These are phyloP conservation scores for Heterochromis multidens DNA, from an alignment of 2,113 vertebrate genomes.

Conservation along the genomic window DNA sequence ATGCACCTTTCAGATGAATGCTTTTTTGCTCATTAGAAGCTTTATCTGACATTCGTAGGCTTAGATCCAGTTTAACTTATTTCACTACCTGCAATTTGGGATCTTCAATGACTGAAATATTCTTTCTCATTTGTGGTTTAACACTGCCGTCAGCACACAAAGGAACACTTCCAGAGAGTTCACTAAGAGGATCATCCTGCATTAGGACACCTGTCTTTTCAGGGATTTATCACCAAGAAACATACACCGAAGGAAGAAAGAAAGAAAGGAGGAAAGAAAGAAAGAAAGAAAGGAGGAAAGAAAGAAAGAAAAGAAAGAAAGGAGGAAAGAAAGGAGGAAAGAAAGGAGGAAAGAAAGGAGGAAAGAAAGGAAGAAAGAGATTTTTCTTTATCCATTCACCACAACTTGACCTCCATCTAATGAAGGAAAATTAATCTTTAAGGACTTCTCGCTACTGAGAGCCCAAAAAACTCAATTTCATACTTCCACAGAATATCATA, in stretches of 20 bases:
- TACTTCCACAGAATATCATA: constrained; percentile 20
- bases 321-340: neutral
- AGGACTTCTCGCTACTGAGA: constrained; percentile 9
- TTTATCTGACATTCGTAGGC: constrained; percentile 22
- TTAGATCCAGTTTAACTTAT: constrained; percentile 20
- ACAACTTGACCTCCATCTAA: constrained; percentile 59
- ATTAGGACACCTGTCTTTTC: constrained; percentile 66
- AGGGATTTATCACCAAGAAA: constrained; percentile 58
- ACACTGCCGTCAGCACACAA: constrained; percentile 36
- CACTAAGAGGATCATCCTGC: constrained; percentile 52
- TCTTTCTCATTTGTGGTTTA: constrained; percentile 30
- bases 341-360: too few relatives aligned
- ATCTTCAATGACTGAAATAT: constrained; percentile 47
- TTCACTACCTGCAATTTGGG: constrained; percentile 28
- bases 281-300: neutral
- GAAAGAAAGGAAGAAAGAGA: too few relatives aligned
- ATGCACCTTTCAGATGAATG: neutral
- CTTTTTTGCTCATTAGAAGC: constrained; percentile 24
- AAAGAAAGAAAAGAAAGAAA: neutral
- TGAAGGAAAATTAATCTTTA: constrained; percentile 50
- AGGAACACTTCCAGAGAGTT: constrained; percentile 45
- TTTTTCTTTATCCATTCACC: constrained; percentile 28
- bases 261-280: neutral
- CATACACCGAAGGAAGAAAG: neutral
- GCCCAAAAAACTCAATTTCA: neutral